Conservation (phyloP, 2,888 invertebrate species). For the Erebia epiphron region DNA sequence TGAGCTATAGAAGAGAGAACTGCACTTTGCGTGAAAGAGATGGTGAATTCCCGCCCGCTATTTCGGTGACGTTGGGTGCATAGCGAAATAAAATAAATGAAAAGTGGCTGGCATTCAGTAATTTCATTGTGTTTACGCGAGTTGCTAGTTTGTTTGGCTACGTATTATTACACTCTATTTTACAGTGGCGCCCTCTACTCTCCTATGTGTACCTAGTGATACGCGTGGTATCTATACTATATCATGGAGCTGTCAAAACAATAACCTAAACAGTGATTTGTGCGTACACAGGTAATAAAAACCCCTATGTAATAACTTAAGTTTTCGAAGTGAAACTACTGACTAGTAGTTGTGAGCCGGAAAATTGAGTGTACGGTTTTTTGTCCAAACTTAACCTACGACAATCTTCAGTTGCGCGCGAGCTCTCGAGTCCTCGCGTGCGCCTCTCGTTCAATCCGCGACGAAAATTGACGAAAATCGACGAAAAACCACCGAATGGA, state of each 20-base stretch:
- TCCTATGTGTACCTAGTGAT: conserved; percentile 37
- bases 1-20: conserved; percentile 55
- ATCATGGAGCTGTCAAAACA: conserved; percentile 74
- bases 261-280: conserved; percentile 51
- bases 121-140: conserved; percentile 82
- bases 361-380: conserved; percentile 77
- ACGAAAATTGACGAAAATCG: conserved; percentile 63
- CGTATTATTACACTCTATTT: conserved; percentile 47
- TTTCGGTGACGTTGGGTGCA: conserved; percentile 77
- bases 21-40: conserved; percentile 66
- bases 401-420: conserved; percentile 81
- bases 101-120: conserved; percentile 81
- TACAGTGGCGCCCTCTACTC: conserved; percentile 66
- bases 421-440: conserved; percentile 64
- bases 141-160: conserved; percentile 78
- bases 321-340: conserved; percentile 62
- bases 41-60: conserved; percentile 61
- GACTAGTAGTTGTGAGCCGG: conserved; percentile 57
- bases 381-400: conserved; percentile 77
- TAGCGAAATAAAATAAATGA: conserved; percentile 80
- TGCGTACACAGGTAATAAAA: conserved; percentile 43
- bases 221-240: conserved; percentile 53
- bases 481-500: conserved; percentile 67
- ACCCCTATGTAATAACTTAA: background rate
- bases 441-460: conserved; percentile 59